Conservation (phyloP, 2,888 invertebrate genomes). For the Morpho helenor region DNA sequence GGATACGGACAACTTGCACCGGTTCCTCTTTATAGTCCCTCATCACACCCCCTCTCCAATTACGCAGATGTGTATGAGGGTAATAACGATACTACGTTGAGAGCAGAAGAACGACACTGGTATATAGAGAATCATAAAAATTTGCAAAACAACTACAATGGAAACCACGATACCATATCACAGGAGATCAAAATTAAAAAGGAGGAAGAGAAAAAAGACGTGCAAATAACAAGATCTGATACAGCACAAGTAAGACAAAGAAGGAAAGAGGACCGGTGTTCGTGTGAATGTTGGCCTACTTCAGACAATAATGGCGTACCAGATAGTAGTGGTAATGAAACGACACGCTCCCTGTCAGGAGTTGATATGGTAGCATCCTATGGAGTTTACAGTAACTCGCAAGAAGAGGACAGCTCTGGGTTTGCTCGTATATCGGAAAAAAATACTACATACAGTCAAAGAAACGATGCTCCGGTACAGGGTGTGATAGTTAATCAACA, state of each 20-base stretch:
- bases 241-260: slow-evolving; percentile 59
- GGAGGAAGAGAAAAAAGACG: slow-evolving; percentile 71
- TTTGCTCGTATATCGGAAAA: slow-evolving; percentile 68
- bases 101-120: slow-evolving; percentile 75
- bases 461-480: slow-evolving; percentile 67
- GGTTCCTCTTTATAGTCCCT: slow-evolving; percentile 64
- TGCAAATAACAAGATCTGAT: slow-evolving; percentile 57
- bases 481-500: slow-evolving; percentile 76
- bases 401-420: slow-evolving; percentile 72
- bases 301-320: slow-evolving; percentile 63
- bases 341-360: slow-evolving; percentile 68
- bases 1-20: slow-evolving; percentile 65
- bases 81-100: slow-evolving; percentile 72
- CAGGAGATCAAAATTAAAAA: slow-evolving; percentile 74
- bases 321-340: slow-evolving; percentile 57
- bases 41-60: slow-evolving; percentile 68
- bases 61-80: slow-evolving; percentile 76
- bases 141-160: slow-evolving; percentile 59
- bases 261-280: slow-evolving; percentile 71
- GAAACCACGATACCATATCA: slow-evolving; percentile 55
- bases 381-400: slow-evolving; percentile 72
- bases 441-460: slow-evolving; percentile 59
- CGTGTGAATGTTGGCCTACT: slow-evolving; percentile 76
- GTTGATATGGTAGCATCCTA: slow-evolving; percentile 77
- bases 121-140: slow-evolving; percentile 76